Evolutionary conservation across 1,140 invertebrate species (phyloP).

Genomic region (Neuroterus valhalla): DNA sequence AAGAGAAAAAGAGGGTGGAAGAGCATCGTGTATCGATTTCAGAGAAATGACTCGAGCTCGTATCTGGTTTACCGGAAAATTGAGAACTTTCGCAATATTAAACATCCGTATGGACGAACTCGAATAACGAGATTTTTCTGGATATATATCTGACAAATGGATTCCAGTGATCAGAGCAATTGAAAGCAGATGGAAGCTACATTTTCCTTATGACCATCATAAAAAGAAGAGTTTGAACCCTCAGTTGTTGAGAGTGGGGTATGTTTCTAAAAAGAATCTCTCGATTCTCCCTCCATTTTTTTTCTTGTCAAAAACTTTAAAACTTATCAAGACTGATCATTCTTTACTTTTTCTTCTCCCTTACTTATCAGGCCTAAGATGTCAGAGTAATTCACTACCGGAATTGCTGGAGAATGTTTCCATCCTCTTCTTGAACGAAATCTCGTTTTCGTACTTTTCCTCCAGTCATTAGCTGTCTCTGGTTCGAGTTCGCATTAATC

Average conservation of each 20-base stretch:
- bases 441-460: conserved; percentile 11
- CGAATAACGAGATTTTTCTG: conserved; percentile 47
- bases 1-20: background rate
- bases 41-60: background rate
- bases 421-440: background rate
- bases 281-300: too few relatives aligned
- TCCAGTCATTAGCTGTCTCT: background rate
- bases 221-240: background rate
- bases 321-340: background rate
- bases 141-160: background rate
- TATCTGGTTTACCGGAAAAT: conserved; percentile 33
- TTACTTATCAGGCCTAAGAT: conserved; percentile 3
- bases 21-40: background rate
- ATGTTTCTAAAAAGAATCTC: too few relatives aligned
- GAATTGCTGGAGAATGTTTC: conserved; percentile 4
- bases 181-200: background rate
- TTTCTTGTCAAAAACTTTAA: too few relatives aligned
- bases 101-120: conserved; percentile 43
- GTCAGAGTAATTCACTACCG: conserved; percentile 8
- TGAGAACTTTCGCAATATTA: conserved; percentile 57
- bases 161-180: background rate
- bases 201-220: background rate
- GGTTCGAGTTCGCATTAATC: conserved; percentile 24
- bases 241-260: background rate
- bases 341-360: background rate